phyloP scores from a whole-genome alignment of 2,888 invertebrate species.

The Hesperia comma region DNA sequence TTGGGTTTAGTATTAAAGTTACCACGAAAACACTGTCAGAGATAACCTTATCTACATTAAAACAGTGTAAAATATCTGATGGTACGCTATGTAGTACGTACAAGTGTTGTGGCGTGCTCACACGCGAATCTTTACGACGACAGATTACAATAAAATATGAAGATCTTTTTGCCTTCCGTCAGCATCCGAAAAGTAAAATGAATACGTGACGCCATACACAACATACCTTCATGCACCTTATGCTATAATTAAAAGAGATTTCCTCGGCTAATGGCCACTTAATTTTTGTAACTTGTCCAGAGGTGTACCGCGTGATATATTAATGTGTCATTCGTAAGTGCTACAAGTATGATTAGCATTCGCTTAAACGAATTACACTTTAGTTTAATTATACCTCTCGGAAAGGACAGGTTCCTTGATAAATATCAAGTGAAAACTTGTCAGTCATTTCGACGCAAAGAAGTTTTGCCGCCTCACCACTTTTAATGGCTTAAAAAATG shows the following conservation, averaged over 20 bases:
- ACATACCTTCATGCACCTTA: constrained; percentile 35
- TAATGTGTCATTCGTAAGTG: constrained; percentile 35
- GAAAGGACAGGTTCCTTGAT: constrained; percentile 29
- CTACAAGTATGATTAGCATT: constrained; percentile 37
- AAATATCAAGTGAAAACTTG: constrained; percentile 37
- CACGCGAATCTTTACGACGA: constrained; percentile 54
- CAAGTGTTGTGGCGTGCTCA: constrained; percentile 51
- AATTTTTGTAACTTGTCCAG: constrained; percentile 36
- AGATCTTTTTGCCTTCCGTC: constrained; percentile 50
- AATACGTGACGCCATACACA: constrained; percentile 39
- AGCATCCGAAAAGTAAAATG: constrained; percentile 31
- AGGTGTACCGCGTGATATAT: constrained; percentile 37
- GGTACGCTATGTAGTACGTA: constrained; percentile 45
- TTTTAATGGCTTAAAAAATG: constrained; percentile 28
- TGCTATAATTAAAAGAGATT: constrained; percentile 44
- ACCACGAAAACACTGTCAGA: constrained; percentile 9
- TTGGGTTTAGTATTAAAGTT: background rate
- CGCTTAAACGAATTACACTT: constrained; percentile 36
- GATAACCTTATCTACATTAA: constrained; percentile 14
- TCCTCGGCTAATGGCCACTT: constrained; percentile 44
- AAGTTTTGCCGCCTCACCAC: constrained; percentile 33
- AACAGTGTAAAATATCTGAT: background rate
- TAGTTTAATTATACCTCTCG: constrained; percentile 33
- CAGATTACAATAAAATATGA: constrained; percentile 62
- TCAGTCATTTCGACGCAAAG: constrained; percentile 31